Evolutionary conservation across 2,797 vertebrate genomes (phyloP), one percentile per base, ranked within the genome.

Genomic region (Tympanoctomys barrerae): DNA sequence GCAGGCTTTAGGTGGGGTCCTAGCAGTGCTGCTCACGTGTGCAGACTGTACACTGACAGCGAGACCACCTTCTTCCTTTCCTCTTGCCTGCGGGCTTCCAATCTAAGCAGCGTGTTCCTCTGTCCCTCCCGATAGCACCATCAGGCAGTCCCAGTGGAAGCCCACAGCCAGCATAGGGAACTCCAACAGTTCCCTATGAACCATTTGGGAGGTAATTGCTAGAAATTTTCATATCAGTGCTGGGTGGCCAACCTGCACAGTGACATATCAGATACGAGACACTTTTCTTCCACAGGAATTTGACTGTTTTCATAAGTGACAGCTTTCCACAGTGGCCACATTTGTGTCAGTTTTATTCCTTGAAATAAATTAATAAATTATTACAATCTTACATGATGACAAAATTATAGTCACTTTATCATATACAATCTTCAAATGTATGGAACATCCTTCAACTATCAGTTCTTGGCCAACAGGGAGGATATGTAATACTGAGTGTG

Each of bases 21-120:
- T 81, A 4, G 79, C 0, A 1, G 57, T 28, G 54, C n/a, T 5
- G 3, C 21, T 36, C 24, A 9, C 6, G n/a, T 7, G 8, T 22
- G 36, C n/a, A 22, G 10, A 54, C n/a, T n/a, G 26, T 54, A 22
- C 0, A 13, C 6, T 1, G 79, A 16, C 3, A 33, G 57, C 4
- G 26, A 28, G 11, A 19, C 46, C 13, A 24, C 7, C 46, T 18
- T 52, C 21, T 5, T 19, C 36, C 36, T 24, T n/a, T 42, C 36
- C 9, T 73, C 70, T 13, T 12, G 10, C 36, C 70, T 39, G 10
- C 2, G 3, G 39, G 71, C 24, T 75, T 12, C 0, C 24, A 2
- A 26, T 39, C 70, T 73, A 42, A 73, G 36, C 36, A 24, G 21
- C 5, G 2, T 39, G n/a, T 11, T 26, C n/a, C 10, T 36, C 36